phyloP scores from a whole-genome alignment of 2,888 invertebrate species.

The Latrodectus elegans region DNA sequence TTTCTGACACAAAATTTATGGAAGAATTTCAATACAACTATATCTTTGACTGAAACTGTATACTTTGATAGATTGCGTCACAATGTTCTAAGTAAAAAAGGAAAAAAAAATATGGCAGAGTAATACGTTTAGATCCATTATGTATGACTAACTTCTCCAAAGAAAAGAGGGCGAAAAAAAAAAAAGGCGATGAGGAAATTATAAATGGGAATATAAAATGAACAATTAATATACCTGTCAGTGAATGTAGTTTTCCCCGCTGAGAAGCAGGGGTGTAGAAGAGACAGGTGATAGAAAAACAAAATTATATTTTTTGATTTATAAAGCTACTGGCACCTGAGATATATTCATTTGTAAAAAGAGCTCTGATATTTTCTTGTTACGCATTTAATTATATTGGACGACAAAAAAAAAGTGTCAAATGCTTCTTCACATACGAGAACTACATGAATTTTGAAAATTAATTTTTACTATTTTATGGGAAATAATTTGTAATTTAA shows the following conservation, averaged over 20 bases:
- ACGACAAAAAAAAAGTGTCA: no score
- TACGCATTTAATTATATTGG: no score
- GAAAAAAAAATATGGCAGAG: not conserved
- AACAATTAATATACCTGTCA: slow-evolving; percentile 65
- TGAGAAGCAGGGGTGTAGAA: slow-evolving; percentile 11
- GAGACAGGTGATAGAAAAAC: slow-evolving; percentile 32
- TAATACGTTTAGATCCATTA: slow-evolving; percentile 20
- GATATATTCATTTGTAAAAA: not conserved
- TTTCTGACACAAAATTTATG: not conserved
- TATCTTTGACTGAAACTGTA: not conserved
- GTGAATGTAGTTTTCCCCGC: slow-evolving; percentile 53
- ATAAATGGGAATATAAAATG: slow-evolving; percentile 61
- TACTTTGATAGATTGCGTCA: not conserved
- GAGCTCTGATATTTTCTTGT: no score
- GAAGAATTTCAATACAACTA: not conserved
- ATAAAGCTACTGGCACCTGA: not conserved
- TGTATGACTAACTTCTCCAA: not conserved
- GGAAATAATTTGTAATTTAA: no score
- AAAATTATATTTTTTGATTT: slow-evolving; percentile 34
- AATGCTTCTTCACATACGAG: no score
- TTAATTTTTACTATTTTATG: no score
- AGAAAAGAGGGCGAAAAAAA: not conserved
- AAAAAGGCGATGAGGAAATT: slow-evolving; percentile 20
- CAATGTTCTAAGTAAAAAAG: not conserved
- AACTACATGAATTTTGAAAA: no score